These are phyloP conservation scores for Drosophila ustulata DNA, from an alignment of 2,888 invertebrate species.

Conservation along the genomic window DNA sequence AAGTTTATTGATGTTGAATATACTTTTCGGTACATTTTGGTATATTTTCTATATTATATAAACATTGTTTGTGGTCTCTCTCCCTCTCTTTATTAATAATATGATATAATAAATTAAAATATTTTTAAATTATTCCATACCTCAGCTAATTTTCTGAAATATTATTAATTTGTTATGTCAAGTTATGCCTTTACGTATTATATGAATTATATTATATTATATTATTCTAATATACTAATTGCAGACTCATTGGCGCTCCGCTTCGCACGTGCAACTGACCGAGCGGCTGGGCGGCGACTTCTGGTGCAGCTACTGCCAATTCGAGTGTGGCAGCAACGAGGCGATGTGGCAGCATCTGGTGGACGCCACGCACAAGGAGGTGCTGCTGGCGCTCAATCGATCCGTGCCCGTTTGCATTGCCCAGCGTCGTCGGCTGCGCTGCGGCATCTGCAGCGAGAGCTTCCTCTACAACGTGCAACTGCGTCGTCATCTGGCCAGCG, in stretches of 20 bases:
- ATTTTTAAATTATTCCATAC: too few relatives aligned
- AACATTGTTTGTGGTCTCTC: too few relatives aligned
- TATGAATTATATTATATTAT: too few relatives aligned
- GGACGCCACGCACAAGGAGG: conserved; percentile 89
- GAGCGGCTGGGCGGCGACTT: conserved; percentile 87
- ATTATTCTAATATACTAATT: conserved; percentile 65
- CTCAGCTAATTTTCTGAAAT: too few relatives aligned
- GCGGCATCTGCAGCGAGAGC: conserved; percentile 88
- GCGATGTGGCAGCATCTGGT: conserved; percentile 90
- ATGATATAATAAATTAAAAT: too few relatives aligned
- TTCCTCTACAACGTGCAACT: conserved; percentile 92
- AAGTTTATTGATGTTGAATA: too few relatives aligned
- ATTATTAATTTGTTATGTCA: too few relatives aligned
- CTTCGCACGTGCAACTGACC: conserved; percentile 86
- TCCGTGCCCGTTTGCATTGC: conserved; percentile 92
- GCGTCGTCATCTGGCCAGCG: conserved; percentile 85
- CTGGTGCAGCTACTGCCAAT: conserved; percentile 91
- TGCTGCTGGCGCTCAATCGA: conserved; percentile 90
- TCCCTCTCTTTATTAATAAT: too few relatives aligned
- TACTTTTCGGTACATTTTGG: too few relatives aligned
- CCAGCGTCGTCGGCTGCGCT: conserved; percentile 88
- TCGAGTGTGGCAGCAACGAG: conserved; percentile 87
- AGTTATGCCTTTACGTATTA: too few relatives aligned
- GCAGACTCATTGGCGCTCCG: conserved; percentile 89
- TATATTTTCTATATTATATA: too few relatives aligned